These are phyloP conservation scores for Oncorhynchus gorbuscha DNA, from an alignment of 2,113 vertebrate species.

Conservation along the genomic window DNA sequence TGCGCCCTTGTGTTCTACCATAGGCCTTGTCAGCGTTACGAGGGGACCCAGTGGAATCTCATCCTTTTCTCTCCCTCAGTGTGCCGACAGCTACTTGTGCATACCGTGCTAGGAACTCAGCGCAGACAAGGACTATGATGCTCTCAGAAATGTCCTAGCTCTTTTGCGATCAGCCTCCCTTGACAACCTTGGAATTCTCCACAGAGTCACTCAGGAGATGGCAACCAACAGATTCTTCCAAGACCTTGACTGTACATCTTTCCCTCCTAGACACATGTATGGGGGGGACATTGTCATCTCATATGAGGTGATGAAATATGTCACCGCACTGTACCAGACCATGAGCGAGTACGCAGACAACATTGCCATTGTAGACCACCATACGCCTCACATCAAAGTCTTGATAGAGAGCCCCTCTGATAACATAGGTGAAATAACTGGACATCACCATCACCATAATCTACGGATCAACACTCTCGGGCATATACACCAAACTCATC, in stretches of 20 bases:
- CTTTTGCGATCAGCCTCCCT: neutral
- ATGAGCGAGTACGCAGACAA: conserved; percentile 1
- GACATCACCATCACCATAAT: neutral
- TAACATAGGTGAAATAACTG: neutral
- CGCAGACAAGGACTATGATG: neutral
- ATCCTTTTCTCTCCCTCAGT: neutral
- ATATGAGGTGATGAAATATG: neutral
- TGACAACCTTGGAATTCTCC: neutral
- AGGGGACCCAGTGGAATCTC: neutral
- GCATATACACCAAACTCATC: neutral
- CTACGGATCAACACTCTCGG: neutral
- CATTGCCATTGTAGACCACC: neutral
- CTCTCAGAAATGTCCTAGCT: neutral
- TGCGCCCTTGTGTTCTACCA: neutral
- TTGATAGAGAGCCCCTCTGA: neutral
- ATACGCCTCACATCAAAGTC: neutral
- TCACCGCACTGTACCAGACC: conserved; percentile 1
- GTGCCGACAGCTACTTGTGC: neutral
- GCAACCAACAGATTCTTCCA: neutral
- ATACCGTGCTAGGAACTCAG: neutral
- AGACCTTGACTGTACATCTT: neutral
- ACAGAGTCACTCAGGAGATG: neutral
- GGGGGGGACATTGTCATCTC: neutral
- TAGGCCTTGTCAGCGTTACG: neutral
- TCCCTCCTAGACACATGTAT: neutral